Evolutionary conservation across 2,797 vertebrate genomes (phyloP).

Genomic region (Falco cherrug): DNA sequence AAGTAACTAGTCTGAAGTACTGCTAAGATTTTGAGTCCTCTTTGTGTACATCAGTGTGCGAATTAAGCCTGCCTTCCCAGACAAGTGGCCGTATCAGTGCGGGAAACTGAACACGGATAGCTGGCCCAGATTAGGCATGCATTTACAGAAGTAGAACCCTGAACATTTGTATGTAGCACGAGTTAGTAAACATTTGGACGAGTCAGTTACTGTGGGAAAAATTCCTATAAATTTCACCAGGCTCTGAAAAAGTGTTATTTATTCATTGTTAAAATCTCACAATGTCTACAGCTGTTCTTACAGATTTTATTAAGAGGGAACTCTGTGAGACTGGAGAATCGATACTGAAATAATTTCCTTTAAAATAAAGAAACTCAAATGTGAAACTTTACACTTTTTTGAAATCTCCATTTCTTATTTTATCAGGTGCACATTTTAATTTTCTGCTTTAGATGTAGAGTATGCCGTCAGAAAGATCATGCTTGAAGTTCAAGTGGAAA

Average conservation of each 20-base stretch:
- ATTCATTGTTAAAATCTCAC: conserved; percentile 53
- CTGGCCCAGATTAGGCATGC: conserved; percentile 25
- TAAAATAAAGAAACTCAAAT: not conserved
- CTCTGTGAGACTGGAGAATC: not conserved
- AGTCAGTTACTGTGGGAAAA: conserved; percentile 47
- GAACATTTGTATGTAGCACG: not conserved
- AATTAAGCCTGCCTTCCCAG: not conserved
- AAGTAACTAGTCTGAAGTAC: not conserved
- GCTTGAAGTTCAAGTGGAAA: conserved; percentile 36
- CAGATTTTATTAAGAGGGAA: conserved; percentile 2
- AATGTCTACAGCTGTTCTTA: conserved; percentile 49
- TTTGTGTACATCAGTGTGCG: accelerated
- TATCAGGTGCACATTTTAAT: conserved; percentile 5
- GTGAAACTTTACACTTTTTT: not conserved
- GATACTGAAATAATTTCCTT: not conserved
- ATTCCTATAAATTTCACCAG: conserved; percentile 44
- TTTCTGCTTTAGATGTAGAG: not conserved
- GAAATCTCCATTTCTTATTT: not conserved
- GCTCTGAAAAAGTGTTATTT: conserved; percentile 26
- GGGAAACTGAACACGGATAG: not conserved
- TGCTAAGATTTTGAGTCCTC: not conserved
- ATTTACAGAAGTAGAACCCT: not conserved
- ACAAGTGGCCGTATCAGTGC: not conserved
- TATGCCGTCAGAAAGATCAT: not conserved
- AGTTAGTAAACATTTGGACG: conserved; percentile 49